phyloP scores from a whole-genome alignment of 2,888 invertebrate genomes.

The Antheraea assamensis region DNA sequence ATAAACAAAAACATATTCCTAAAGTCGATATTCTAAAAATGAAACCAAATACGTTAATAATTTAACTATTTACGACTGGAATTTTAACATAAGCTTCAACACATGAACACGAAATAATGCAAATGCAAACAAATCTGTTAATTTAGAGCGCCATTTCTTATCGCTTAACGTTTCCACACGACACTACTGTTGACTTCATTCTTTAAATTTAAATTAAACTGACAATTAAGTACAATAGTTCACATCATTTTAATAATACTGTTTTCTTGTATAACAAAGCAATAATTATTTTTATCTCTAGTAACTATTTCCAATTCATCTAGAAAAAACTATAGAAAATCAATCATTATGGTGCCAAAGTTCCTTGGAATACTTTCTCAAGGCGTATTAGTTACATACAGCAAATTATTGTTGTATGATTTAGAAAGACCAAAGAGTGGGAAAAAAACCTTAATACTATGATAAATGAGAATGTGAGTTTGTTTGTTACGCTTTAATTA shows the following conservation, averaged over 20 bases:
- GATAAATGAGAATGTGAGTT: too few relatives aligned
- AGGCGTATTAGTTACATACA: too few relatives aligned
- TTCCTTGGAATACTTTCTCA: not conserved
- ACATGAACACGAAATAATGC: slow-evolving; percentile 54
- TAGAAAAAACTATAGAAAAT: not conserved
- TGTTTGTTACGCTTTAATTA: too few relatives aligned
- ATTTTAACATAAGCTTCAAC: slow-evolving; percentile 47
- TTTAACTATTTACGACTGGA: slow-evolving; percentile 47
- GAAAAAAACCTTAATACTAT: not conserved
- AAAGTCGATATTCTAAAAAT: not conserved
- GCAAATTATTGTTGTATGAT: too few relatives aligned
- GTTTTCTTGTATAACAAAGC: not conserved
- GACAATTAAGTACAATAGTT: slow-evolving; percentile 40
- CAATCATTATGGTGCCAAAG: not conserved
- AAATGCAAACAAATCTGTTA: slow-evolving; percentile 67
- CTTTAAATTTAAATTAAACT: slow-evolving; percentile 25
- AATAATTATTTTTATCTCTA: too few relatives aligned
- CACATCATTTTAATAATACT: slow-evolving; percentile 5
- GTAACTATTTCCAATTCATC: too few relatives aligned
- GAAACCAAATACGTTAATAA: slow-evolving; percentile 20
- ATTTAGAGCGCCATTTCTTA: slow-evolving; percentile 71
- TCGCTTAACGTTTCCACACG: slow-evolving; percentile 46
- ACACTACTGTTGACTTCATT: slow-evolving; percentile 64
- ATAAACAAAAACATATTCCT: not conserved
- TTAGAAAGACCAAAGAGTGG: too few relatives aligned